Conservation (phyloP, 64 coral and sea anemone genomes). For the Catalaphyllia jardinei region DNA sequence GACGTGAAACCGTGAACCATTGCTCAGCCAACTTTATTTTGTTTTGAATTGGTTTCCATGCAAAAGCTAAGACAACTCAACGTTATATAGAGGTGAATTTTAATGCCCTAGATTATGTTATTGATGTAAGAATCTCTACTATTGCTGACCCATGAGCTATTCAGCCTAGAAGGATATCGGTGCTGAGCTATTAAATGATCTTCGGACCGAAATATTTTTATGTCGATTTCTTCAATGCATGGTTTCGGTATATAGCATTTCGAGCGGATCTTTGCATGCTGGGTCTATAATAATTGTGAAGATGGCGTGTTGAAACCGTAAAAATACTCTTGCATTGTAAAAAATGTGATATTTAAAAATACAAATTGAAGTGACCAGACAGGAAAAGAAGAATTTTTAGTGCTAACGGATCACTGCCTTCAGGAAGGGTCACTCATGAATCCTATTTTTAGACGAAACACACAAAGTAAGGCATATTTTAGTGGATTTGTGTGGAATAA, state of each 20-base stretch:
- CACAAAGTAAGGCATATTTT: conserved; percentile 32
- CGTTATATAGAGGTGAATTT: neutral
- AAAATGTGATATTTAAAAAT: conserved; percentile 12
- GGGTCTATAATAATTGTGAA: conserved; percentile 31
- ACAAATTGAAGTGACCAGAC: conserved; percentile 1
- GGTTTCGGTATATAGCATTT: conserved; percentile 17
- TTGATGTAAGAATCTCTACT: neutral
- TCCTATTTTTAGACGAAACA: conserved; percentile 49
- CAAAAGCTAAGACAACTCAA: conserved; percentile 29
- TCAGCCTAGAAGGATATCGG: neutral
- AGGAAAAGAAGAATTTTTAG: neutral
- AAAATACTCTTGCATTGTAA: neutral
- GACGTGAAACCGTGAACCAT: conserved; percentile 24
- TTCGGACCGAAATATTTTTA: conserved; percentile 13
- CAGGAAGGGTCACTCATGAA: neutral
- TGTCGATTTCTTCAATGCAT: conserved; percentile 17
- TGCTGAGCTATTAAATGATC: conserved; percentile 1
- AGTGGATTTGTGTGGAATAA: conserved; percentile 12
- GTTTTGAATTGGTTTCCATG: conserved; percentile 64
- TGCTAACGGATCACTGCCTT: conserved; percentile 14
- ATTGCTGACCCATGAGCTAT: neutral
- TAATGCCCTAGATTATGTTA: neutral
- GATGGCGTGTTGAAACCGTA: conserved; percentile 34
- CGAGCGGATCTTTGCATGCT: conserved; percentile 34
- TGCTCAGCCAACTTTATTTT: conserved; percentile 45